Evolutionary conservation across 1,140 invertebrate species (phyloP), one percentile per base, ranked within the genome.

Genomic region (Drosophila pectinifera): DNA sequence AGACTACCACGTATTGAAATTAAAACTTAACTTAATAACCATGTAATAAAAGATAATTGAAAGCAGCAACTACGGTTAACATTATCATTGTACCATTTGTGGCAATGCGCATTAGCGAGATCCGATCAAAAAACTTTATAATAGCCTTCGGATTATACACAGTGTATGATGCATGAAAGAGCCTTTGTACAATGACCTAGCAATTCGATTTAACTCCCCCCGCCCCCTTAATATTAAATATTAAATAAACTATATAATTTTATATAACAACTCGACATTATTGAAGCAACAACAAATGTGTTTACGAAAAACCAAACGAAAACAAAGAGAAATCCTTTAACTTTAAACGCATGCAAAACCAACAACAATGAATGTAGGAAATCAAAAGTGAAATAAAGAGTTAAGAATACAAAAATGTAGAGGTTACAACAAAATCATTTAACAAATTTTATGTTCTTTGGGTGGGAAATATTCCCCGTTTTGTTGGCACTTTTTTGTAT

Each of bases 221-320:
- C 57, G 11, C 22, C 42, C 48, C 56, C 58, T 28, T 76, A 56
- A 75, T 31, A 51, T 65, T 51, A 65, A 65, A 57, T 22, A 58
- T 31, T 31, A 31, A 31, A 31, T 31, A 51, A 51, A 36, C 46
- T 38, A 56, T 58, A 38, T 58, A 53, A 67, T 67, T 76, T 75
- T 58, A 75, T 57, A 51, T 36, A 36, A 51, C 49, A 76, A 58
- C 62, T 49, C 18, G 51, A 67, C 41, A 76, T 57, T 53, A 67
- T 67, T 53, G 36, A 76, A 31, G 28, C 28, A 10, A 34, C 38
- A 65, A 65, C 18, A 51, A 51, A 20, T 31, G 39, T 74, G 72
- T 75, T 75, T 75, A 75, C 72, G 75, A 75, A 75, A 73, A 75
- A 75, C 73, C 73, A 75, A 76, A 76, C 62, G 42, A 74, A 74